Percentiles rank a stretch among this genome's conserved stretches.
These are phyloP conservation scores for Eufriesea mexicana DNA, from an alignment of 1,140 invertebrate genomes.

Conservation along the genomic window DNA sequence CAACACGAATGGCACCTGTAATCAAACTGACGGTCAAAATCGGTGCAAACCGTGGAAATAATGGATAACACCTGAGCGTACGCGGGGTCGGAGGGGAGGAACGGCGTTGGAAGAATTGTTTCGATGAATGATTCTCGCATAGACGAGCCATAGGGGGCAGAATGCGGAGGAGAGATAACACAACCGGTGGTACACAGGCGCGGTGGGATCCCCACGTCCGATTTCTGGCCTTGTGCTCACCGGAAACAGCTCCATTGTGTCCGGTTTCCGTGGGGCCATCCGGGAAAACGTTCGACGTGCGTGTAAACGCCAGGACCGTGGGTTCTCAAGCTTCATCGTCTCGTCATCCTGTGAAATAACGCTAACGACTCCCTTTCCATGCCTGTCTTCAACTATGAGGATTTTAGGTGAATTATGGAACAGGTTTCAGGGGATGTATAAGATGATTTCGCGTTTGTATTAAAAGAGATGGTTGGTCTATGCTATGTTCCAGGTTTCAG, in stretches of 20 bases:
- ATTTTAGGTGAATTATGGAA: neutral
- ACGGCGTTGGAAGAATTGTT: conserved; percentile 50
- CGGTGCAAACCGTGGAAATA: conserved; percentile 61
- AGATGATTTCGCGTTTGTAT: neutral
- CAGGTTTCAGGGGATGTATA: neutral
- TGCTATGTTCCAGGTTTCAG: too few relatives aligned
- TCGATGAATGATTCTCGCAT: conserved; percentile 58
- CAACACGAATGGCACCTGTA: conserved; percentile 78
- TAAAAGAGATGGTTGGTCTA: neutral
- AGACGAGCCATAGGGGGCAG: conserved; percentile 60
- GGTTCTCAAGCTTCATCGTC: conserved; percentile 40
- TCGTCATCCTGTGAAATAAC: neutral
- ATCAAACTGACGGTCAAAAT: conserved; percentile 79
- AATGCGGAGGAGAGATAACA: conserved; percentile 34
- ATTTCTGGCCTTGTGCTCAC: conserved; percentile 78
- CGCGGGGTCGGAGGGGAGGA: conserved; percentile 12
- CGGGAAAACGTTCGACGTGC: conserved; percentile 76
- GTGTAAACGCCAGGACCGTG: conserved; percentile 24
- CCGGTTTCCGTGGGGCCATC: conserved; percentile 80
- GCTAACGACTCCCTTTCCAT: too few relatives aligned
- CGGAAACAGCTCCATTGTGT: conserved; percentile 79
- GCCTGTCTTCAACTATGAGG: too few relatives aligned
- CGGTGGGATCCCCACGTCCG: conserved; percentile 63
- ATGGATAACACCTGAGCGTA: conserved; percentile 43
- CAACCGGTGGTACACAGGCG: conserved; percentile 36